Evolutionary conservation across 2,797 vertebrate species (phyloP).

Genomic region (Etheostoma perlongum): DNA sequence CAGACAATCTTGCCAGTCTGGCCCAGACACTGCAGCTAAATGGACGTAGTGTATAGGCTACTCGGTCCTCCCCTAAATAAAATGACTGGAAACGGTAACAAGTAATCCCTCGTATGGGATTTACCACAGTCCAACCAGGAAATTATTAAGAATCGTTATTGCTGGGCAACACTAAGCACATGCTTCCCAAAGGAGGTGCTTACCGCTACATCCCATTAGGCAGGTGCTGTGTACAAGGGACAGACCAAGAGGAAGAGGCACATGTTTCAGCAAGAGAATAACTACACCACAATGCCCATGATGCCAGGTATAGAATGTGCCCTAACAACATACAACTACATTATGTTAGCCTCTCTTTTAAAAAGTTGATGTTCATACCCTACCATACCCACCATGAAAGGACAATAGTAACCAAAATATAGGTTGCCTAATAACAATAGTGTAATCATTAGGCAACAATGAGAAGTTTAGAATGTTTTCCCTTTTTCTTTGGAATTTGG

Average conservation of each 20-base stretch:
- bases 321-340: not conserved
- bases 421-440: no score
- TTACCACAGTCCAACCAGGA: conserved; percentile 27
- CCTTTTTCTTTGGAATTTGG: not conserved
- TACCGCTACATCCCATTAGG: conserved; percentile 22
- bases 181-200: conserved; percentile 23
- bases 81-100: conserved; percentile 22
- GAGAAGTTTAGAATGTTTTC: not conserved
- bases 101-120: conserved; percentile 16
- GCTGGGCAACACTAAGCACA: conserved; percentile 33
- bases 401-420: not conserved
- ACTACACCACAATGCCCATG: not conserved
- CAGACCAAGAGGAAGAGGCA: conserved; percentile 8
- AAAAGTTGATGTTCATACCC: not conserved
- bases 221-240: conserved; percentile 14
- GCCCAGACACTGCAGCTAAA: not conserved
- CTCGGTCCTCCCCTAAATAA: not conserved
- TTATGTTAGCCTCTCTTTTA: not conserved
- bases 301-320: not conserved
- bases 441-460: no score
- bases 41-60: not conserved
- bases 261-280: not conserved
- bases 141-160: conserved; percentile 41
- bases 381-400: no score
- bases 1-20: not conserved